Base-by-base conservation (phyloP, 1,140 invertebrate genomes). In the Apocrypta bakeri region DNA sequence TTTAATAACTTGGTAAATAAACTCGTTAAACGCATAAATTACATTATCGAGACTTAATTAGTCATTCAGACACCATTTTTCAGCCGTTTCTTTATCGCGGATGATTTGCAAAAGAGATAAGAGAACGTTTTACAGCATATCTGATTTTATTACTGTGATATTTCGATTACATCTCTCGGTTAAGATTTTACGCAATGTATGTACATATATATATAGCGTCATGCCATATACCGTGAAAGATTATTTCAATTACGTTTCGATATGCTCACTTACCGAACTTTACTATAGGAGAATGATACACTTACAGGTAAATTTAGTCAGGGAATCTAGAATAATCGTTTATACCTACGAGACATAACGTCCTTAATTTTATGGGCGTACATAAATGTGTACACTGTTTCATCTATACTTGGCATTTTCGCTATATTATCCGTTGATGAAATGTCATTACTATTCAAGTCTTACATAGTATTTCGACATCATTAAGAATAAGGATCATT, bases 221-320 rank as follows among this genome's bases (percentile, higher is more conserved):
- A 61, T 0, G 61, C 12, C 9, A n/a, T 64, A 61, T 0, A 71
- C 12, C 9, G 6, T 64, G 72, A 73, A 64, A n/a, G 69, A 73
- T 80, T 33, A 29, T 63, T 80, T 63, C 48, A 80, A 80, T 80
- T 80, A 80, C 69, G 33, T 73, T n/a, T 73, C 69, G 25, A 63
- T 73, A 73, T 21, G 56, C 48, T 73, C 31, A 64, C 33, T 80
- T 73, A 42, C 24, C 24, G 17, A 40, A 64, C 24, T 29, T 29
- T 63, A 73, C 21, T 72, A 8, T 61, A 37, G 3, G 7, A 73
- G 56, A 40, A 72, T 12, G 17, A 72, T 80, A 63, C 61, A 37
- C 27, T 72, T 63, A 33, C 1, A 71, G 56, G n/a, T 1, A 72
- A 40, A 80, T 80, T 61, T 37, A 6, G 17, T 24, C 4, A 31